Conservation (phyloP, 2,888 invertebrate species). For the Bedellia somnulentella region DNA sequence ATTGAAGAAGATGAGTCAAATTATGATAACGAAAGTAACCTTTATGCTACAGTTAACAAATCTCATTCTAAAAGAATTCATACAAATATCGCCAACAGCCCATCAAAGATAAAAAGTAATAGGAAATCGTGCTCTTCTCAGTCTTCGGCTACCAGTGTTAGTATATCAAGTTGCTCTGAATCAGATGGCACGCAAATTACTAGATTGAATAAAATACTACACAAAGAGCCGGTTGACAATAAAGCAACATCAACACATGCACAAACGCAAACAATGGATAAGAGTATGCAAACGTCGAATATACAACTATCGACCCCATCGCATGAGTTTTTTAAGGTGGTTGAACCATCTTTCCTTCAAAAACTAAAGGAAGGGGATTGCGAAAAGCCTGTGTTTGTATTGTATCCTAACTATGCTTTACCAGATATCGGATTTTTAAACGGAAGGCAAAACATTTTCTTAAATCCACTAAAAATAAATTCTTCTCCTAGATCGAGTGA, state of each 20-base stretch:
- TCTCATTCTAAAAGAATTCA: slow-evolving; percentile 42
- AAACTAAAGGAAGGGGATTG: slow-evolving; percentile 67
- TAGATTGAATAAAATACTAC: slow-evolving; percentile 38
- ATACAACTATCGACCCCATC: slow-evolving; percentile 41
- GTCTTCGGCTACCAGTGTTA: slow-evolving; percentile 54
- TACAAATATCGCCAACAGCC: slow-evolving; percentile 57
- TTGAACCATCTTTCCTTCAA: slow-evolving; percentile 71
- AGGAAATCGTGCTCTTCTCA: slow-evolving; percentile 48
- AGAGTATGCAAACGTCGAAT: slow-evolving; percentile 74
- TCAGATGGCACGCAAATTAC: slow-evolving; percentile 57
- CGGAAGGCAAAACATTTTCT: slow-evolving; percentile 65
- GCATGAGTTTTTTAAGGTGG: slow-evolving; percentile 60
- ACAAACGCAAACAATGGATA: slow-evolving; percentile 64
- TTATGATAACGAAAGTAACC: slow-evolving; percentile 39
- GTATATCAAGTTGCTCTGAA: slow-evolving; percentile 57
- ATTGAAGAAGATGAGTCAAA: slow-evolving; percentile 50
- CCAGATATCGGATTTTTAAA: slow-evolving; percentile 85
- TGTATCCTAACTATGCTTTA: slow-evolving; percentile 88
- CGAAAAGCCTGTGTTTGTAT: slow-evolving; percentile 81
- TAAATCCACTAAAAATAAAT: slow-evolving; percentile 69
- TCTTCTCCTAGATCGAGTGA: slow-evolving; percentile 38
- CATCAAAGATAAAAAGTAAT: slow-evolving; percentile 35
- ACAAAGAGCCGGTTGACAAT: slow-evolving; percentile 37
- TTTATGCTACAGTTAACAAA: slow-evolving; percentile 53
- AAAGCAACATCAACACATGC: slow-evolving; percentile 56